Evolutionary conservation across 2,797 vertebrate species (phyloP).

Genomic region (Poecilia picta): DNA sequence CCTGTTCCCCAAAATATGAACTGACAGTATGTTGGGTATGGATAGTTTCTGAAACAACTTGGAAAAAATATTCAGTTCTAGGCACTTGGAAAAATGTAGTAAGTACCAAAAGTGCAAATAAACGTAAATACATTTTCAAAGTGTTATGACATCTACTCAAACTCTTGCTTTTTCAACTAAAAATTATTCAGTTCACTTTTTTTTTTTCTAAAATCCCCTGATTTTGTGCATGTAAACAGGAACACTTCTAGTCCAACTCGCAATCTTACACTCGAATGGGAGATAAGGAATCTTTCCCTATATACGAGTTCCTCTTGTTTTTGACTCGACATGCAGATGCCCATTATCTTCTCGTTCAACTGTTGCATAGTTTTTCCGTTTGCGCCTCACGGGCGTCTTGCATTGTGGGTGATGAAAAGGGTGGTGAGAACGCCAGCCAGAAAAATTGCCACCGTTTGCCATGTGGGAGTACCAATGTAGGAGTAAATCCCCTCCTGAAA

Average conservation of each 20-base stretch:
- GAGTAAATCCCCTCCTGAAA: constrained; percentile 89
- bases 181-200: neutral
- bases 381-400: constrained; percentile 53
- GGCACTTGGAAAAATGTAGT: neutral
- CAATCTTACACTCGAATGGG: constrained; percentile 24
- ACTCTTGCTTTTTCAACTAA: neutral
- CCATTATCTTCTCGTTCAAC: constrained; percentile 15
- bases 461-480: constrained; percentile 90
- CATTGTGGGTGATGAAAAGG: constrained; percentile 87
- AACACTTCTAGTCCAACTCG: constrained; percentile 24
- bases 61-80: neutral
- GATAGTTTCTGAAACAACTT: neutral
- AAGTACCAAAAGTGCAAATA: neutral
- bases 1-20: neutral
- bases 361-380: constrained; percentile 1
- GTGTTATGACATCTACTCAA: neutral
- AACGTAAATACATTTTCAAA: neutral
- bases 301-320: constrained; percentile 36
- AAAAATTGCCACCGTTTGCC: constrained; percentile 89
- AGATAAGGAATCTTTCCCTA: constrained; percentile 22
- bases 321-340: constrained; percentile 12
- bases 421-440: constrained; percentile 89
- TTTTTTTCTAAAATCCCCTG: neutral
- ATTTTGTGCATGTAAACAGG: neutral
- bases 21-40: neutral